These are phyloP conservation scores for Potamarius usumacintae DNA, from an alignment of 2,113 vertebrate species.

Conservation along the genomic window DNA sequence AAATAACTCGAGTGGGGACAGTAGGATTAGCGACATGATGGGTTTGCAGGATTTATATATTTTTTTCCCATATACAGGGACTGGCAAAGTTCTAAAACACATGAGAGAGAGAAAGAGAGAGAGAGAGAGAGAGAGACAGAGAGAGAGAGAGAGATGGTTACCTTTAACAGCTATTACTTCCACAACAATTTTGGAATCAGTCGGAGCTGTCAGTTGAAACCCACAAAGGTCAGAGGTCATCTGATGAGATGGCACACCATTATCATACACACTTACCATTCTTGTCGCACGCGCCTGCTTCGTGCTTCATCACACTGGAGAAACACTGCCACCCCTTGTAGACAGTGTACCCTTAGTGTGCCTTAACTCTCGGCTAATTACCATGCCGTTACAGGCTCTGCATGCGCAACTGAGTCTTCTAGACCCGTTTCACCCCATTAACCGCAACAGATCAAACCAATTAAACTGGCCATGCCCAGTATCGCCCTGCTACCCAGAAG, in stretches of 20 bases:
- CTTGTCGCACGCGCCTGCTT: not conserved
- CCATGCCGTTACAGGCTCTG: not conserved
- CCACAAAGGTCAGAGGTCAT: slow-evolving; percentile 35
- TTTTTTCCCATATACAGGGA: too few relatives aligned
- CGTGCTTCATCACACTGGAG: slow-evolving; percentile 16
- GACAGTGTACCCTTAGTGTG: not conserved
- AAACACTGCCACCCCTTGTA: slow-evolving; percentile 18
- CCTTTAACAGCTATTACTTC: slow-evolving; percentile 9
- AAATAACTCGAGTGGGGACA: not conserved
- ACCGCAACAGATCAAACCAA: slow-evolving; percentile 46
- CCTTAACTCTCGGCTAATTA: slow-evolving; percentile 31
- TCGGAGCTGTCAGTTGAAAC: slow-evolving; percentile 26
- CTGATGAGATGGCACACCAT: slow-evolving; percentile 12
- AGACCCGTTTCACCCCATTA: slow-evolving; percentile 38
- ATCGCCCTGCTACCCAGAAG: slow-evolving; percentile 19
- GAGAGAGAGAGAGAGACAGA: not conserved
- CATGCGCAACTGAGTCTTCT: slow-evolving; percentile 21
- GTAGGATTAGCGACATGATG: not conserved
- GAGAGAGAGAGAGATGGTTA: not conserved
- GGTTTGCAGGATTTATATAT: not conserved
- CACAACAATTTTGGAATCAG: slow-evolving; percentile 9
- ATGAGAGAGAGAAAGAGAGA: slow-evolving; percentile 26
- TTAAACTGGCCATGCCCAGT: slow-evolving; percentile 2
- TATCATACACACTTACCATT: slow-evolving; percentile 19
- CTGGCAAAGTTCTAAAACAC: too few relatives aligned